A percentile compares a stretch with the other conserved stretches of the same genome.
Evolutionary conservation across 2,797 vertebrate species (phyloP).

Genomic region (Allobates femoralis): DNA sequence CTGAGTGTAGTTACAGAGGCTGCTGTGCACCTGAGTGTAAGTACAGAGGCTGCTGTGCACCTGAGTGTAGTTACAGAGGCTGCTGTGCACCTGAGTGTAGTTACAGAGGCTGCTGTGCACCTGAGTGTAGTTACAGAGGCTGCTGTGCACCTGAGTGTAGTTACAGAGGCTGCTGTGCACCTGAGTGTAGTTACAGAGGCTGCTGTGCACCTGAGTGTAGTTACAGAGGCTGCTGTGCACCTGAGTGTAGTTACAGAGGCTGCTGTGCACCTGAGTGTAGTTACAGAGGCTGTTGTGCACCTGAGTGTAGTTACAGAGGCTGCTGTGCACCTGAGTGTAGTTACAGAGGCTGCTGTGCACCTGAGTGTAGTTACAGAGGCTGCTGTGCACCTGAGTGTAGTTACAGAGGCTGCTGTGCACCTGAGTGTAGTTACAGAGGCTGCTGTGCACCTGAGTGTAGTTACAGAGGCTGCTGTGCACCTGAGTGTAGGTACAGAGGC

Average conservation of each 20-base stretch:
- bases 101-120: conserved; percentile 44
- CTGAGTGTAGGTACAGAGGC: too few species aligned
- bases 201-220: conserved; percentile 52
- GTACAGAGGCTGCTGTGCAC: conserved; percentile 45
- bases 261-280: conserved; percentile 52
- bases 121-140: too few species aligned
- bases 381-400: conserved; percentile 52
- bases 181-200: too few species aligned
- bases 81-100: conserved; percentile 52
- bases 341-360: conserved; percentile 44
- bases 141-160: conserved; percentile 52
- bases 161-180: conserved; percentile 44
- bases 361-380: too few species aligned
- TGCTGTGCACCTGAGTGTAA: conserved; percentile 53
- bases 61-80: too few species aligned
- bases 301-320: too few species aligned
- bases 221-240: conserved; percentile 44
- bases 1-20: too few species aligned
- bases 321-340: conserved; percentile 52
- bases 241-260: too few species aligned
- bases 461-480: conserved; percentile 44
- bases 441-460: conserved; percentile 52
- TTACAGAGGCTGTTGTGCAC: conserved; percentile 43
- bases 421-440: too few species aligned
- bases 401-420: conserved; percentile 44